Conservation (phyloP, 2,113 vertebrate species). For the Semicossyphus pulcher region DNA sequence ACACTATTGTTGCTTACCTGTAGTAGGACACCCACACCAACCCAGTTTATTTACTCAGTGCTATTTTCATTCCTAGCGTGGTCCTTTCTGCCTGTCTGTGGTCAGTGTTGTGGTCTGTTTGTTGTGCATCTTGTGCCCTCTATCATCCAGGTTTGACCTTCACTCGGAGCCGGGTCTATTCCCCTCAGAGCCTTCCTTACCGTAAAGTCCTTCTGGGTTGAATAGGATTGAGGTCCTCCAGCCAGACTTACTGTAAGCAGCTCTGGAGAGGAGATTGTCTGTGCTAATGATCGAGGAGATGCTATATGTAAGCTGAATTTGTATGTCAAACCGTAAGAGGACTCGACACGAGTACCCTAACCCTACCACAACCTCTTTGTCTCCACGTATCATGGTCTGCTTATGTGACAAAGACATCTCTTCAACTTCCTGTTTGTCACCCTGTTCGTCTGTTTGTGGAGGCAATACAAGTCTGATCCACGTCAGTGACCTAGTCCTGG, state of each 20-base stretch:
- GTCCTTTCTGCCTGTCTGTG: slow-evolving; percentile 1
- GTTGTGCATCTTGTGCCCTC: slow-evolving; percentile 50
- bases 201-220: slow-evolving; percentile 56
- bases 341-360: background rate
- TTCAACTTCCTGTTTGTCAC: background rate
- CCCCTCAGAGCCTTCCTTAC: slow-evolving; percentile 56
- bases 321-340: slow-evolving; percentile 4
- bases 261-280: slow-evolving; percentile 74
- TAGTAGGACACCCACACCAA: background rate
- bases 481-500: slow-evolving; percentile 33
- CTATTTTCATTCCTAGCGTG: slow-evolving; percentile 7
- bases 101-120: slow-evolving; percentile 36
- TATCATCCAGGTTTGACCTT: slow-evolving; percentile 55
- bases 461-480: slow-evolving; percentile 9
- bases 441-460: background rate
- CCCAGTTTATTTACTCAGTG: background rate
- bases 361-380: background rate
- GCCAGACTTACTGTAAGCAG: slow-evolving; percentile 75
- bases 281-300: slow-evolving; percentile 53
- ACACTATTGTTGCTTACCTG: background rate
- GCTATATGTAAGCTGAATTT: slow-evolving; percentile 43
- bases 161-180: slow-evolving; percentile 30
- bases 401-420: background rate
- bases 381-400: background rate
- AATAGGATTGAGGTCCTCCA: slow-evolving; percentile 62